Percentiles rank a stretch among this genome's conserved stretches.
Evolutionary conservation across 2,113 vertebrate genomes (phyloP).

Genomic region (Hoplias malabaricus): DNA sequence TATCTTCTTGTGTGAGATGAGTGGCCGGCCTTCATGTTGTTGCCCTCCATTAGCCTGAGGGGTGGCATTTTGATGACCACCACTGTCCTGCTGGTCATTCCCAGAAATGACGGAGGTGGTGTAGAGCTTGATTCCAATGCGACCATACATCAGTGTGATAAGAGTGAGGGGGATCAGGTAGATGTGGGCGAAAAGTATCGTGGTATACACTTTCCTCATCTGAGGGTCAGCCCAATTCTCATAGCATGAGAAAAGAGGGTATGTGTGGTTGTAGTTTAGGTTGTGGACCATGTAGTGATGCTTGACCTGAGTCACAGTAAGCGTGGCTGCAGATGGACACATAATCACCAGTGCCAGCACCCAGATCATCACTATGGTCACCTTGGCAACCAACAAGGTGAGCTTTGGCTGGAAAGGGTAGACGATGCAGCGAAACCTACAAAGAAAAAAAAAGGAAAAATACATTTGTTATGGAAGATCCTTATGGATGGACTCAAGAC

Average conservation of each 20-base stretch:
- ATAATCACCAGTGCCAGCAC: conserved; percentile 72
- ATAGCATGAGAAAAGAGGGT: conserved; percentile 75
- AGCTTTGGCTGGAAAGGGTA: conserved; percentile 76
- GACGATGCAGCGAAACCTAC: conserved; percentile 78
- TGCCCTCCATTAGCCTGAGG: conserved; percentile 21
- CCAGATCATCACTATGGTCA: conserved; percentile 75
- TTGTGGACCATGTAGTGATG: conserved; percentile 70
- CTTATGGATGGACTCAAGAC: background rate
- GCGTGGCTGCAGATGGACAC: conserved; percentile 72
- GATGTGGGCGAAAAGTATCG: conserved; percentile 74
- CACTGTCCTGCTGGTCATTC: conserved; percentile 47
- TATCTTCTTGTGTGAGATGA: conserved; percentile 74
- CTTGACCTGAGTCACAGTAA: conserved; percentile 71
- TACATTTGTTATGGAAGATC: background rate
- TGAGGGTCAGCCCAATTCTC: conserved; percentile 74
- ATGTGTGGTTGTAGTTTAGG: conserved; percentile 64
- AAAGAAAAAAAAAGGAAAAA: background rate
- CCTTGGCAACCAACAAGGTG: conserved; percentile 69
- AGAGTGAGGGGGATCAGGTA: conserved; percentile 74
- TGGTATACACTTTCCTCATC: conserved; percentile 79
- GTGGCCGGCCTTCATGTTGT: conserved; percentile 49
- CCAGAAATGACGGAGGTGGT: conserved; percentile 61
- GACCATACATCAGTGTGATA: conserved; percentile 75
- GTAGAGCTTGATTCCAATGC: conserved; percentile 75
- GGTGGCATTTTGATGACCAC: background rate